A percentile compares a stretch with the other conserved stretches of the same genome.
Evolutionary conservation across 2,888 invertebrate species (phyloP).

Genomic region (Ypsolopha sequella): DNA sequence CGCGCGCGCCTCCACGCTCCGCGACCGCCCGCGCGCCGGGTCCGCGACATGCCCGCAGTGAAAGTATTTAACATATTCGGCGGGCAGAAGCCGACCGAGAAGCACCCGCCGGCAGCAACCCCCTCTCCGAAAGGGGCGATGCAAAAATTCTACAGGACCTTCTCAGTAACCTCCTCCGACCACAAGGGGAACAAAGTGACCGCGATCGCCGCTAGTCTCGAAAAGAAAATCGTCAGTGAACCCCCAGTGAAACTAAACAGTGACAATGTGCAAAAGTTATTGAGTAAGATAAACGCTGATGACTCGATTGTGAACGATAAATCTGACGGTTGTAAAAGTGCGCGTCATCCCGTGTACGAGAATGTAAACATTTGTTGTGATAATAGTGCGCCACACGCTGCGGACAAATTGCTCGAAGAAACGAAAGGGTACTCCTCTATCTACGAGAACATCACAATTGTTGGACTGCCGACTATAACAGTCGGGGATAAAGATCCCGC

Average conservation of each 20-base stretch:
- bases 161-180: conserved; percentile 53
- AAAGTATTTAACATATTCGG: conserved; percentile 69
- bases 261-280: conserved; percentile 53
- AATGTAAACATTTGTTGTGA: conserved; percentile 51
- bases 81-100: conserved; percentile 65
- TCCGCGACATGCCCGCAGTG: conserved; percentile 68
- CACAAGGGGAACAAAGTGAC: conserved; percentile 58
- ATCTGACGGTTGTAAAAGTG: conserved; percentile 26
- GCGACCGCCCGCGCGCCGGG: conserved; percentile 49
- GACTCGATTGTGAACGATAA: conserved; percentile 37
- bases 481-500: conserved; percentile 12
- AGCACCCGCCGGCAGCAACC: conserved; percentile 37
- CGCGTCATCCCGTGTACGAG: conserved; percentile 50
- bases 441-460: conserved; percentile 61
- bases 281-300: conserved; percentile 31
- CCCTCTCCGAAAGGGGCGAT: conserved; percentile 45
- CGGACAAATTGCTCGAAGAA: conserved; percentile 41
- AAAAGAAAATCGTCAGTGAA: conserved; percentile 52
- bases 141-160: conserved; percentile 67
- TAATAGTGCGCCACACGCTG: conserved; percentile 20
- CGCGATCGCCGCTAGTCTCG: conserved; percentile 58
- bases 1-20: conserved; percentile 61
- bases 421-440: conserved; percentile 58
- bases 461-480: conserved; percentile 19
- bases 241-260: conserved; percentile 36